phyloP scores from a whole-genome alignment of 1,140 invertebrate genomes.

The Hypsibius dujardini region DNA sequence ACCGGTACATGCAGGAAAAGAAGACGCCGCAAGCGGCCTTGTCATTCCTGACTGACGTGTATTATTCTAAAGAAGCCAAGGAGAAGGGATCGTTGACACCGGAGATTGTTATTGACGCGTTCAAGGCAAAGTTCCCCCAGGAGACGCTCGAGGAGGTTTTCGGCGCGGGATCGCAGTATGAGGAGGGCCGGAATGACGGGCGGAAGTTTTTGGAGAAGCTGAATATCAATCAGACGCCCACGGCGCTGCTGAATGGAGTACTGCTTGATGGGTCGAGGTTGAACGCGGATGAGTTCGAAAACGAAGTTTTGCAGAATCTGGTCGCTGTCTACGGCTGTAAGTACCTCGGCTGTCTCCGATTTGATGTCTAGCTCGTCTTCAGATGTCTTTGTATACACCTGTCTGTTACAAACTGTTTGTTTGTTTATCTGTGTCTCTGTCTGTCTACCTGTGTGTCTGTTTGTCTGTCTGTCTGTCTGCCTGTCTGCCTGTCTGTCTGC shows the following conservation, averaged over 20 bases:
- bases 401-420: too few relatives aligned
- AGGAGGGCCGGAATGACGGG: constrained; percentile 51
- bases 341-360: too few relatives aligned
- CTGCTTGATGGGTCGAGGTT: constrained; percentile 50
- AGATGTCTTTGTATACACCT: too few relatives aligned
- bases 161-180: constrained; percentile 71
- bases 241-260: constrained; percentile 79
- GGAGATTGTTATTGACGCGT: constrained; percentile 49
- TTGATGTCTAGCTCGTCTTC: too few relatives aligned
- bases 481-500: too few relatives aligned
- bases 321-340: constrained; percentile 8
- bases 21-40: constrained; percentile 43
- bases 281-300: constrained; percentile 25
- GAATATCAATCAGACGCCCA: constrained; percentile 29
- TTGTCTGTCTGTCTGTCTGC: too few relatives aligned
- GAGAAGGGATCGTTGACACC: constrained; percentile 41
- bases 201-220: constrained; percentile 20
- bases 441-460: too few relatives aligned
- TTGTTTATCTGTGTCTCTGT: too few relatives aligned
- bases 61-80: constrained; percentile 24
- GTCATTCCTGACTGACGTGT: constrained; percentile 62
- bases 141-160: constrained; percentile 59
- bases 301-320: neutral
- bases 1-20: constrained; percentile 68
- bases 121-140: constrained; percentile 46